phyloP scores from a whole-genome alignment of 2,888 invertebrate genomes.

The Latheticus oryzae region DNA sequence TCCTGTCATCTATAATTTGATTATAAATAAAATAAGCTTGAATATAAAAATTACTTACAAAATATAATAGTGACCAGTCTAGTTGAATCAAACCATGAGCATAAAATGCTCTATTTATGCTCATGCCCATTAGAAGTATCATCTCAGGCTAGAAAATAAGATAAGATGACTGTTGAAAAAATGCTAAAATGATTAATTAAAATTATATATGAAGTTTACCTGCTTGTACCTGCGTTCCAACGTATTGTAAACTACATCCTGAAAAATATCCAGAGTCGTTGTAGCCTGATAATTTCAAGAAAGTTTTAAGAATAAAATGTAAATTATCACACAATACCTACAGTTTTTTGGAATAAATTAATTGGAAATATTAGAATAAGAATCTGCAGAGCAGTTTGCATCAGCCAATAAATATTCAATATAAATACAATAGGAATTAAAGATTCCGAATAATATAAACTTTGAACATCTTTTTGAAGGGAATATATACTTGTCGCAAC shows the following conservation, averaged over 20 bases:
- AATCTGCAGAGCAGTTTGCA: not conserved
- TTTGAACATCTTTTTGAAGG: not conserved
- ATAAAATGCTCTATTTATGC: not conserved
- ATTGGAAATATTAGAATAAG: not conserved
- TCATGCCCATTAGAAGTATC: no score
- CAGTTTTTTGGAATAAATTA: constrained; percentile 2
- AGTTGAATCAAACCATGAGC: not conserved
- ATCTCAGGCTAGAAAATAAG: no score
- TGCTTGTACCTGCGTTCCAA: not conserved
- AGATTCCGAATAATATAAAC: not conserved
- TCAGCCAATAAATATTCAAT: not conserved
- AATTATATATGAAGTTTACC: no score
- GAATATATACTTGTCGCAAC: constrained; percentile 1
- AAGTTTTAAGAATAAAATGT: no score
- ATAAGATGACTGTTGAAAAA: no score
- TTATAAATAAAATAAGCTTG: not conserved
- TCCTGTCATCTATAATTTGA: not conserved
- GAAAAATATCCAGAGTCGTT: no score
- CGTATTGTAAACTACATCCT: no score
- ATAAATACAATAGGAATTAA: not conserved
- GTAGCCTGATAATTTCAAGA: no score
- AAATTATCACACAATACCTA: not conserved
- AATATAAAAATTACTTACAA: not conserved
- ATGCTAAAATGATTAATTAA: no score
- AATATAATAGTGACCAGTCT: not conserved